Conservation (phyloP, 2,888 invertebrate genomes). For the Macrosoma leucophasiata region DNA sequence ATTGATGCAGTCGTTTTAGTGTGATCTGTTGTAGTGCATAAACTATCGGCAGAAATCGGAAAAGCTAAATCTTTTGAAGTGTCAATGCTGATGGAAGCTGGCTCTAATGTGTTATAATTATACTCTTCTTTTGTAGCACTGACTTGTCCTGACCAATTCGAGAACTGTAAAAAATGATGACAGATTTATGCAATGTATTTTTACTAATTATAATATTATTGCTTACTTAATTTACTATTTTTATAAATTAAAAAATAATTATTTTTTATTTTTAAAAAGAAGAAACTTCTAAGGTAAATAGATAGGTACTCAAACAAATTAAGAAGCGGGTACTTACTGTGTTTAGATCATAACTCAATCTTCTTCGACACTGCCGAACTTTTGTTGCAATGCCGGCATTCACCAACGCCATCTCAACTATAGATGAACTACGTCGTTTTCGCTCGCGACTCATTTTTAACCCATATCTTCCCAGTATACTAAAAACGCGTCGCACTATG, state of each 20-base stretch:
- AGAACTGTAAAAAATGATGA: constrained; percentile 1
- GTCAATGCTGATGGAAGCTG: constrained; percentile 1
- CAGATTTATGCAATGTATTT: constrained; percentile 1
- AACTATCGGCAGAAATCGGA: not conserved
- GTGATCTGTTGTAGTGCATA: constrained; percentile 8
- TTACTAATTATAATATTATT: too few relatives aligned
- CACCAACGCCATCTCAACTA: constrained; percentile 1
- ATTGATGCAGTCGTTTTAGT: constrained; percentile 6
- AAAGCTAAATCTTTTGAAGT: constrained; percentile 1
- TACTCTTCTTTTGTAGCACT: not conserved
- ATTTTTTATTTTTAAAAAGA: too few relatives aligned
- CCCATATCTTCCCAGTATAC: too few relatives aligned
- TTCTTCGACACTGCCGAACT: constrained; percentile 1
- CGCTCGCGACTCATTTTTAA: constrained; percentile 1
- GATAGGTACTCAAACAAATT: not conserved
- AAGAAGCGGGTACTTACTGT: constrained; percentile 1
- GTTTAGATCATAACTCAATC: constrained; percentile 2
- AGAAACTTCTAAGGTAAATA: not conserved
- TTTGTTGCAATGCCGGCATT: not conserved
- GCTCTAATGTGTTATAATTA: not conserved
- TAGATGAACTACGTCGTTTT: constrained; percentile 1
- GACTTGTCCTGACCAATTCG: too few relatives aligned
- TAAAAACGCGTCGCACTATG: too few relatives aligned
- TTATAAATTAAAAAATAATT: too few relatives aligned
- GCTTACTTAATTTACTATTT: too few relatives aligned